A percentile compares a stretch with the other conserved stretches of the same genome.
phyloP scores from a whole-genome alignment of 2,888 invertebrate species.

The Malachius bipustulatus region DNA sequence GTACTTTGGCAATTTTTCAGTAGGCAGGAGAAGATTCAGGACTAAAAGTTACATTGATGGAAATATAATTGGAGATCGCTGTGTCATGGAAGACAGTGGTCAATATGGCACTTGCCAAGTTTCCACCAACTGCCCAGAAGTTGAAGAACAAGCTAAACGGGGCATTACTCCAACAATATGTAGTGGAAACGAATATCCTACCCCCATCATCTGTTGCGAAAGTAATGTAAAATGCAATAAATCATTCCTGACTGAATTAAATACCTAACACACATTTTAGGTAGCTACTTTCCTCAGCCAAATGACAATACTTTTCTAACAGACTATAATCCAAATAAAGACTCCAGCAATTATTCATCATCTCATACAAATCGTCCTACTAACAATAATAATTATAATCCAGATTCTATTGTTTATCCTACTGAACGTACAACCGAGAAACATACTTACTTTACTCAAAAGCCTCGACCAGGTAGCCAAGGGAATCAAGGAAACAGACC shows the following conservation, averaged over 20 bases:
- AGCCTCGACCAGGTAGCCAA: too few relatives aligned
- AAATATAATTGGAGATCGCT: constrained; percentile 24
- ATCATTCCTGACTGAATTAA: background rate
- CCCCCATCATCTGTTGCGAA: constrained; percentile 31
- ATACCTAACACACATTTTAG: background rate
- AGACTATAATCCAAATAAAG: background rate
- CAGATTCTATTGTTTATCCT: too few relatives aligned
- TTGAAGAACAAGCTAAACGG: constrained; percentile 26
- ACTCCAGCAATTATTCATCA: too few relatives aligned
- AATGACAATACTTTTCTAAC: constrained; percentile 1
- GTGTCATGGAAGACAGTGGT: constrained; percentile 21
- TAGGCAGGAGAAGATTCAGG: too few relatives aligned
- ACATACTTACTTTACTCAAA: too few relatives aligned
- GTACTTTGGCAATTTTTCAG: too few relatives aligned
- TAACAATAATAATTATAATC: too few relatives aligned
- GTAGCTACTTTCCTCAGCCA: background rate
- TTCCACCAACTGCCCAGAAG: constrained; percentile 26
- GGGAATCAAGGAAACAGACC: too few relatives aligned
- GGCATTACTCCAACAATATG: constrained; percentile 29
- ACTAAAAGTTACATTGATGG: too few relatives aligned
- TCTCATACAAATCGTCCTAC: too few relatives aligned
- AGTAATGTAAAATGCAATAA: constrained; percentile 14
- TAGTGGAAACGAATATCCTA: constrained; percentile 25
- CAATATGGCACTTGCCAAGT: constrained; percentile 25
- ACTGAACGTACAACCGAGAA: too few relatives aligned